Conservation (phyloP, 2,888 invertebrate genomes). For the Ichneumon xanthorius region DNA sequence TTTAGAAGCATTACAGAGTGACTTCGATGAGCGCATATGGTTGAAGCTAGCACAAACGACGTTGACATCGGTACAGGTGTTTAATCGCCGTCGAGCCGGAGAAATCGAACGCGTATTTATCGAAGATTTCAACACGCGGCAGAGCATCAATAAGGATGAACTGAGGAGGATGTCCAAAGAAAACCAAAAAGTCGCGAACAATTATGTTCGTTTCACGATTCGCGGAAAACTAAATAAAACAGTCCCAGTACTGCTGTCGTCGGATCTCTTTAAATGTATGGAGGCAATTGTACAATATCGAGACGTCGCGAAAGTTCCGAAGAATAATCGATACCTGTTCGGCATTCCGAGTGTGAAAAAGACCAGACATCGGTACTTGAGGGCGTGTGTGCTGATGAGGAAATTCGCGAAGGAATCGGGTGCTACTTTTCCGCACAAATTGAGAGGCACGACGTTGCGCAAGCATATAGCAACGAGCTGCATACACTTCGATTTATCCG, state of each 20-base stretch:
- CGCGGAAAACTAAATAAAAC: conserved; percentile 64
- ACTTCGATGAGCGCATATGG: conserved; percentile 38
- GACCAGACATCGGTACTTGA: conserved; percentile 22
- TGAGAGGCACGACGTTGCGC: conserved; percentile 65
- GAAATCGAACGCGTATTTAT: conserved; percentile 59
- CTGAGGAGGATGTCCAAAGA: conserved; percentile 47
- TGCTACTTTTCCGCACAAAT: conserved; percentile 58
- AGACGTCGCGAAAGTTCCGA: conserved; percentile 42
- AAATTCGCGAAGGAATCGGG: conserved; percentile 52
- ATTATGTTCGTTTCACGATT: conserved; percentile 66
- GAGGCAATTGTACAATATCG: conserved; percentile 55
- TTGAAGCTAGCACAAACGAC: conserved; percentile 43
- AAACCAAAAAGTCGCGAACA: conserved; percentile 47
- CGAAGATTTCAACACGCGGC: conserved; percentile 54
- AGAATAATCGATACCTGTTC: conserved; percentile 53
- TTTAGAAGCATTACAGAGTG: conserved; percentile 18
- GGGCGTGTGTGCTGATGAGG: conserved; percentile 56
- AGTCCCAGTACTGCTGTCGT: conserved; percentile 65
- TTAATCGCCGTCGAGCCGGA: conserved; percentile 66
- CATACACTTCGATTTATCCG: conserved; percentile 60
- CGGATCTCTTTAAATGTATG: conserved; percentile 38
- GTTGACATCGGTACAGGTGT: conserved; percentile 49
- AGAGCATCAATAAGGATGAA: conserved; percentile 19
- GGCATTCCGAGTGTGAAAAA: conserved; percentile 47
- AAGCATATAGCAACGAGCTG: conserved; percentile 68